A percentile compares a stretch with the other conserved stretches of the same genome.
phyloP scores from a whole-genome alignment of 2,113 vertebrate species.

The Otis tarda region DNA sequence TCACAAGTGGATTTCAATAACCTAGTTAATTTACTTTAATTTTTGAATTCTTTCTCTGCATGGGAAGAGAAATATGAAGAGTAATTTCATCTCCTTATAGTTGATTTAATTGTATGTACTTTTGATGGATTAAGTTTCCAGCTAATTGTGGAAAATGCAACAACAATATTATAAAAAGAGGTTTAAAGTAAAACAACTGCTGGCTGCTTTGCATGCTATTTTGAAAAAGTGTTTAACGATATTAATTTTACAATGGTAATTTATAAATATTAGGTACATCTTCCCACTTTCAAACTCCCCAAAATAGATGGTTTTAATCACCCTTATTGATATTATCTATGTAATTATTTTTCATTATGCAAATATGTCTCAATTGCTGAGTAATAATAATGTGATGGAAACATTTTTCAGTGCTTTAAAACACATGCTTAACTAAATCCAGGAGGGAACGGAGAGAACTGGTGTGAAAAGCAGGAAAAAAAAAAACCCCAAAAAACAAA shows the following conservation, averaged over 20 bases:
- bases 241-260: slow-evolving; percentile 52
- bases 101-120: slow-evolving; percentile 66
- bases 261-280: slow-evolving; percentile 57
- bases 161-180: slow-evolving; percentile 1
- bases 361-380: slow-evolving; percentile 30
- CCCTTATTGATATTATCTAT: slow-evolving; percentile 50
- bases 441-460: neutral
- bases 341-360: slow-evolving; percentile 66
- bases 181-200: slow-evolving; percentile 56
- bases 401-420: neutral
- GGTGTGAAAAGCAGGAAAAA: neutral
- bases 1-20: slow-evolving; percentile 52
- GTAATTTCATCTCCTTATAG: slow-evolving; percentile 67
- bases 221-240: neutral
- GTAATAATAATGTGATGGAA: neutral
- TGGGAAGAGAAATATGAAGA: slow-evolving; percentile 47
- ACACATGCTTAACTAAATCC: neutral
- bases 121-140: slow-evolving; percentile 67
- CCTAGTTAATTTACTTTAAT: slow-evolving; percentile 62
- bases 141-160: slow-evolving; percentile 54
- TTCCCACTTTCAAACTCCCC: neutral
- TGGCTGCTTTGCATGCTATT: neutral
- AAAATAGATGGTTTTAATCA: slow-evolving; percentile 39
- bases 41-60: slow-evolving; percentile 54
- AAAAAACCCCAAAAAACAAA: neutral